phyloP scores from a whole-genome alignment of 2,113 vertebrate species.

The Sinocyclocheilus anophthalmus region DNA sequence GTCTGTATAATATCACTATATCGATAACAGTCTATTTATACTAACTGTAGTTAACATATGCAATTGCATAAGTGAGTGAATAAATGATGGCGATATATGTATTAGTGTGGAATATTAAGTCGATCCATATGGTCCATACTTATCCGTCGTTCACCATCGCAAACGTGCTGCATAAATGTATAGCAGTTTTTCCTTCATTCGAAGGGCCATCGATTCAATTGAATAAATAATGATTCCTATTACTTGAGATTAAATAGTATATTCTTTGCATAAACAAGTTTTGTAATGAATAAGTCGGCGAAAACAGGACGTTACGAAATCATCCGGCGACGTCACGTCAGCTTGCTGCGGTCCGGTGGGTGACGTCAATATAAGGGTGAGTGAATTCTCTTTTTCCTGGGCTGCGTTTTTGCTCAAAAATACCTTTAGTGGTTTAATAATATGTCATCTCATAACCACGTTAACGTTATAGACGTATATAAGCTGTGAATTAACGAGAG shows the following conservation, averaged over 20 bases:
- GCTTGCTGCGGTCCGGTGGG: not conserved
- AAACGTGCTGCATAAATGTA: too few species aligned
- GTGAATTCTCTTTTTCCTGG: not conserved
- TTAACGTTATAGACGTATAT: not conserved
- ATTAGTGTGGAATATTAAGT: too few species aligned
- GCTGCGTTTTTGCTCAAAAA: not conserved
- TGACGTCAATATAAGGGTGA: conserved; percentile 49
- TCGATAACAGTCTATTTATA: too few species aligned
- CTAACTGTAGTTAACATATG: too few species aligned
- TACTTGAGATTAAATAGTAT: not conserved
- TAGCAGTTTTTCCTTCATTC: too few species aligned
- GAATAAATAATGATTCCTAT: not conserved
- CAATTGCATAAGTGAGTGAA: too few species aligned
- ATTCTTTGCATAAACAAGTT: not conserved
- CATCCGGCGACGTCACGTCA: conserved; percentile 38
- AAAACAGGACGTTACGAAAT: conserved; percentile 39
- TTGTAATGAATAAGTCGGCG: not conserved
- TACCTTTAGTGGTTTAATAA: not conserved
- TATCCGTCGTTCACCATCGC: too few species aligned
- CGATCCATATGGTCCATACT: too few species aligned
- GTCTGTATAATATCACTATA: too few species aligned
- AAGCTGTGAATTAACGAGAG: not conserved
- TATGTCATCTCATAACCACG: not conserved
- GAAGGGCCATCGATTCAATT: too few species aligned
- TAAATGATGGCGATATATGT: too few species aligned